Conservation (phyloP, 2,797 vertebrate genomes). For the Stomatorhinus walkeri region DNA sequence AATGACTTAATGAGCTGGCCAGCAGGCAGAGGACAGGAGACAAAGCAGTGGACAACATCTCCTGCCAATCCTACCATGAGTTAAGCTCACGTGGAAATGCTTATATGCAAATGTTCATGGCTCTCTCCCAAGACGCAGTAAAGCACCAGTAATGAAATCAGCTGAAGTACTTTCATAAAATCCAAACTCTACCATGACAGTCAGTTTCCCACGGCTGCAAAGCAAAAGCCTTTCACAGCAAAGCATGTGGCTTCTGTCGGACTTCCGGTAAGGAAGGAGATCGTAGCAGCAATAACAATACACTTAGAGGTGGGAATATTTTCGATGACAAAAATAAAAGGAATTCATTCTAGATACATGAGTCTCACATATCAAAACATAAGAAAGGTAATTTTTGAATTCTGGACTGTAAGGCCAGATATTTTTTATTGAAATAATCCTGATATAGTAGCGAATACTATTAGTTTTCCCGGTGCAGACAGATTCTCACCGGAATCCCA, state of each 20-base stretch:
- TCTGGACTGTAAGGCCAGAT: neutral
- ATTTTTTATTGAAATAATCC: neutral
- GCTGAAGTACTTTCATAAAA: neutral
- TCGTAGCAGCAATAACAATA: neutral
- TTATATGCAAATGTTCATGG: neutral
- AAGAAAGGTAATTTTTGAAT: neutral
- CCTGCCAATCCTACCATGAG: neutral
- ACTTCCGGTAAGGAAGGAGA: neutral
- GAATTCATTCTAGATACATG: neutral
- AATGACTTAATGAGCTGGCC: neutral
- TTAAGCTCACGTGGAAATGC: neutral
- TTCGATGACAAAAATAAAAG: neutral
- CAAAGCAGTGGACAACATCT: neutral
- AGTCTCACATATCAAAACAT: too few species aligned
- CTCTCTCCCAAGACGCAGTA: neutral
- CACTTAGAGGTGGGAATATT: neutral
- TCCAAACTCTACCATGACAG: neutral
- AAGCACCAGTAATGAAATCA: neutral
- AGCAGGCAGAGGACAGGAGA: neutral
- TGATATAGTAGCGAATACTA: neutral
- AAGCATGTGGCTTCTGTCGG: neutral
- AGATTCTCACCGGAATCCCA: constrained; percentile 78
- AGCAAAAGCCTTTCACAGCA: neutral
- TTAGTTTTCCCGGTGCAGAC: neutral
- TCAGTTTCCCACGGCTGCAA: neutral